Conservation (phyloP, 2,888 invertebrate genomes). For the Crepidodera aurea region DNA sequence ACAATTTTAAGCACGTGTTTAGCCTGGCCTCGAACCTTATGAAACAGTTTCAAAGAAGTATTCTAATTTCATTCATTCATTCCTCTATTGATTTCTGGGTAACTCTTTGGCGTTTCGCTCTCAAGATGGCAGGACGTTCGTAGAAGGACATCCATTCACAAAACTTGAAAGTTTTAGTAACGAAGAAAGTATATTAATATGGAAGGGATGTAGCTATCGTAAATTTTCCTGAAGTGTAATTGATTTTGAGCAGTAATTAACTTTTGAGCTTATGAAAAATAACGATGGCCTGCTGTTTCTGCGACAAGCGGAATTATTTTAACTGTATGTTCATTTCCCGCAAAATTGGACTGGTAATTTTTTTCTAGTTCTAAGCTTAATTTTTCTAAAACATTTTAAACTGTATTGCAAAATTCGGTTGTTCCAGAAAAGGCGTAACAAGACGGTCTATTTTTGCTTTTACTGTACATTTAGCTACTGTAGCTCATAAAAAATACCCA, state of each 20-base stretch:
- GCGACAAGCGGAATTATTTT: slow-evolving; percentile 20
- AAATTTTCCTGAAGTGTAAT: slow-evolving; percentile 53
- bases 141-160: not conserved
- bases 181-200: slow-evolving; percentile 48
- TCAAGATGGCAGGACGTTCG: slow-evolving; percentile 5
- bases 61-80: slow-evolving; percentile 8
- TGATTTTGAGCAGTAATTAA: slow-evolving; percentile 54
- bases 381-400: too few species aligned
- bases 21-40: slow-evolving; percentile 9
- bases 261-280: slow-evolving; percentile 45
- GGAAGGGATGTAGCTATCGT: slow-evolving; percentile 51
- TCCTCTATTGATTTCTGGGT: slow-evolving; percentile 15
- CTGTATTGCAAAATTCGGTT: too few species aligned
- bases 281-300: slow-evolving; percentile 39
- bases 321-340: slow-evolving; percentile 5
- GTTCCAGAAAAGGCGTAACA: too few species aligned
- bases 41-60: slow-evolving; percentile 2
- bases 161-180: not conserved
- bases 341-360: not conserved
- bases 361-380: too few species aligned
- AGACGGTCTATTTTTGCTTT: too few species aligned
- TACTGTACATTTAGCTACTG: too few species aligned
- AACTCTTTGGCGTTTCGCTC: not conserved
- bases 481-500: too few species aligned
- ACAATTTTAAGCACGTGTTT: not conserved